Conservation (phyloP, 2,888 invertebrate species). For the Escarpia spicata region DNA sequence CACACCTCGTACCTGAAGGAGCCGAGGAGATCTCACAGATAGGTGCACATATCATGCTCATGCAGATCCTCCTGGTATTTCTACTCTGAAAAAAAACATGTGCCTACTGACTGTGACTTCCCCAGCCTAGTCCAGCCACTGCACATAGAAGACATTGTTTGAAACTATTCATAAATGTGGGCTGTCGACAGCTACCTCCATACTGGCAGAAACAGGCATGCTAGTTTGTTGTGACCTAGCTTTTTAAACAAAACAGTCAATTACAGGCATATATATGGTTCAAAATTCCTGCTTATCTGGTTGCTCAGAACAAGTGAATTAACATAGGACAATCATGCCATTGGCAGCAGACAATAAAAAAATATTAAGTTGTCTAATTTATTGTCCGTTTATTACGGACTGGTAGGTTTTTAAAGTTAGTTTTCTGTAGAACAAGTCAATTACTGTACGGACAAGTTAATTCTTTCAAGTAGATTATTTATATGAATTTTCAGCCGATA, state of each 20-base stretch:
- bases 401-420: too few relatives aligned
- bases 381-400: too few relatives aligned
- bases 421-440: too few relatives aligned
- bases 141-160: not conserved
- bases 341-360: too few relatives aligned
- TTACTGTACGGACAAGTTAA: too few relatives aligned
- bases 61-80: not conserved
- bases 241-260: not conserved
- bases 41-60: not conserved
- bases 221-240: not conserved
- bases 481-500: too few relatives aligned
- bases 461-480: too few relatives aligned
- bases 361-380: too few relatives aligned
- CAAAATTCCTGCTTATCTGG: too few relatives aligned
- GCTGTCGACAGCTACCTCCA: not conserved
- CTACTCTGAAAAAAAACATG: not conserved
- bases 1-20: not conserved
- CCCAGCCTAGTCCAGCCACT: not conserved
- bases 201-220: not conserved
- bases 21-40: not conserved
- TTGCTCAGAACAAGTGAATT: too few relatives aligned
- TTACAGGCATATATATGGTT: too few relatives aligned
- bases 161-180: not conserved
- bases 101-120: not conserved
- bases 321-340: too few relatives aligned